These are phyloP conservation scores for Lagopus muta DNA, from an alignment of 2,113 vertebrate species.

Conservation along the genomic window DNA sequence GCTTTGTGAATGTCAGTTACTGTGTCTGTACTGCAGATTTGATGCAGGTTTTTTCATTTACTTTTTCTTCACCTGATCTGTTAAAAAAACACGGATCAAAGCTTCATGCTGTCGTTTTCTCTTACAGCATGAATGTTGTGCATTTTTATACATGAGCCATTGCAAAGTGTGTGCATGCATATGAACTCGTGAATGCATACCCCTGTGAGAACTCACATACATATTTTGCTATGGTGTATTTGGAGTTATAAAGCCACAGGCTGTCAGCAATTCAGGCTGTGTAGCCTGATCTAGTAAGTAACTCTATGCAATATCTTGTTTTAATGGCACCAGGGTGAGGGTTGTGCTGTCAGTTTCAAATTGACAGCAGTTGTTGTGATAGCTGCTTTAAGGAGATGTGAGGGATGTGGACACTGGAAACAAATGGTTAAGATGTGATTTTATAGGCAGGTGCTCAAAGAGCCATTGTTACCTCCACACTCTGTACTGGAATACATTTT, in stretches of 20 bases:
- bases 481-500: neutral
- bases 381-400: constrained; percentile 3
- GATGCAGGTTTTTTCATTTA: neutral
- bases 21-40: neutral
- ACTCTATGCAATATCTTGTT: neutral
- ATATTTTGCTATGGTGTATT: neutral
- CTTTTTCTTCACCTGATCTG: neutral
- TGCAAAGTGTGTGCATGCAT: neutral
- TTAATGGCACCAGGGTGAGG: neutral
- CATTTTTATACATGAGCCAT: neutral
- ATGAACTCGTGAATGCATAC: neutral
- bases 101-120: neutral
- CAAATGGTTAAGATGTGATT: neutral
- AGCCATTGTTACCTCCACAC: neutral
- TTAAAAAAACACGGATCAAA: neutral
- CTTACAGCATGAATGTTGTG: neutral
- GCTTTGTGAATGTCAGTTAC: neutral
- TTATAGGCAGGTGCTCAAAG: neutral
- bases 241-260: neutral
- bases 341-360: neutral
- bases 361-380: neutral
- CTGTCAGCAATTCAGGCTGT: neutral
- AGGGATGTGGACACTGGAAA: neutral
- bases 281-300: neutral
- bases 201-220: neutral